Percentiles rank a stretch among this genome's conserved stretches.
These are phyloP conservation scores for Thyatira batis DNA, from an alignment of 2,888 invertebrate genomes.

Conservation along the genomic window DNA sequence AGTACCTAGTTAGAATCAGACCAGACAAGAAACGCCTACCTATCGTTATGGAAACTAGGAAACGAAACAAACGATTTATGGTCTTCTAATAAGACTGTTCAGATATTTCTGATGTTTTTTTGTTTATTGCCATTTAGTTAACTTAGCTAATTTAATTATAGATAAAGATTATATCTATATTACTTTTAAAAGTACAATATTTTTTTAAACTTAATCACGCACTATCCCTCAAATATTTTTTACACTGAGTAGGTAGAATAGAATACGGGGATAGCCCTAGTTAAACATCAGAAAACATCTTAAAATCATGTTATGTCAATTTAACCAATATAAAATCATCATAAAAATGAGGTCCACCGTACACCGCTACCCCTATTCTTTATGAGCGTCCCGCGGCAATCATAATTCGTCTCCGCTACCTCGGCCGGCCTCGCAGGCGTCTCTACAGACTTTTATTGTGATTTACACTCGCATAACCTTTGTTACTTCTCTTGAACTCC, in stretches of 20 bases:
- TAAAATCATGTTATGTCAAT: constrained; percentile 1
- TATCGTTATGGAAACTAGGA: not conserved
- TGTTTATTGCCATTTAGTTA: too few relatives aligned
- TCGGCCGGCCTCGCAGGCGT: constrained; percentile 62
- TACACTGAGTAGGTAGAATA: too few relatives aligned
- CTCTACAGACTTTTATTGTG: constrained; percentile 77
- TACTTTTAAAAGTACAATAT: too few relatives aligned
- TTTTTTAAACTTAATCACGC: too few relatives aligned
- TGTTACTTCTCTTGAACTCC: constrained; percentile 37
- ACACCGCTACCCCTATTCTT: constrained; percentile 45
- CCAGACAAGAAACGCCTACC: not conserved
- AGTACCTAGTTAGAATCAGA: constrained; percentile 11
- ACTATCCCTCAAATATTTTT: too few relatives aligned
- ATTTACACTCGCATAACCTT: constrained; percentile 68
- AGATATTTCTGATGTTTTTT: not conserved
- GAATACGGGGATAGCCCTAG: too few relatives aligned
- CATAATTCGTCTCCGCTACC: constrained; percentile 64
- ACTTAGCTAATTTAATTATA: too few relatives aligned
- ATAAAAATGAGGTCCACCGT: constrained; percentile 37
- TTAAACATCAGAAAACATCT: too few relatives aligned
- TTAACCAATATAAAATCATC: not conserved
- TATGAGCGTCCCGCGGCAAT: constrained; percentile 58
- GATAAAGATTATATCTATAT: too few relatives aligned
- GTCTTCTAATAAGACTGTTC: not conserved
- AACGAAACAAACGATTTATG: not conserved